Conservation (phyloP, 2,888 invertebrate genomes). For the Octodonta nipae region DNA sequence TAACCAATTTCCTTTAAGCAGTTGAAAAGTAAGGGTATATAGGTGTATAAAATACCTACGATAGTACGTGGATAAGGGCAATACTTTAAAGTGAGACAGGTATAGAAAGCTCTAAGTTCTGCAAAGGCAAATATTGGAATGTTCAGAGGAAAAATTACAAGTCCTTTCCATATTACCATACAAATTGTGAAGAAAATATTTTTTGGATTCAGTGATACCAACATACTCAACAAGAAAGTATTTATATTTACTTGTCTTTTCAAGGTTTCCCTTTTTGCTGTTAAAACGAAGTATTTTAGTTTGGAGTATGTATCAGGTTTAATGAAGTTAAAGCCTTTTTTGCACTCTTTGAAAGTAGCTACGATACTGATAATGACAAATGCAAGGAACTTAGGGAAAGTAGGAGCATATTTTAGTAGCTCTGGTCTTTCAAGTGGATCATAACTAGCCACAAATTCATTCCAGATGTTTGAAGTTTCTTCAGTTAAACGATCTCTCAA, state of each 20-base stretch:
- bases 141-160: constrained; percentile 22
- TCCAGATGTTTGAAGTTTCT: constrained; percentile 61
- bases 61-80: constrained; percentile 31
- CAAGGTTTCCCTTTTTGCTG: constrained; percentile 24
- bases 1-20: constrained; percentile 35
- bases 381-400: constrained; percentile 47
- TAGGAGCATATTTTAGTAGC: constrained; percentile 46
- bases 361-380: constrained; percentile 51
- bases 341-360: constrained; percentile 48
- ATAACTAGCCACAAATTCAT: constrained; percentile 63
- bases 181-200: constrained; percentile 30
- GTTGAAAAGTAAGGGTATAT: constrained; percentile 36
- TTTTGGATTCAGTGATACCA: constrained; percentile 35
- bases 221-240: constrained; percentile 30
- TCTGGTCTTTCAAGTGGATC: constrained; percentile 64
- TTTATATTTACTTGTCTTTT: constrained; percentile 25
- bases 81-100: constrained; percentile 27
- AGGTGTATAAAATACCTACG: constrained; percentile 31
- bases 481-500: constrained; percentile 54
- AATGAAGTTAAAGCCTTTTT: constrained; percentile 39
- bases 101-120: constrained; percentile 35
- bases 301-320: constrained; percentile 37
- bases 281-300: constrained; percentile 35
- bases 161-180: constrained; percentile 28
- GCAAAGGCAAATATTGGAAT: constrained; percentile 32